Conservation (phyloP, 2,888 invertebrate genomes). For the Bedellia somnulentella region DNA sequence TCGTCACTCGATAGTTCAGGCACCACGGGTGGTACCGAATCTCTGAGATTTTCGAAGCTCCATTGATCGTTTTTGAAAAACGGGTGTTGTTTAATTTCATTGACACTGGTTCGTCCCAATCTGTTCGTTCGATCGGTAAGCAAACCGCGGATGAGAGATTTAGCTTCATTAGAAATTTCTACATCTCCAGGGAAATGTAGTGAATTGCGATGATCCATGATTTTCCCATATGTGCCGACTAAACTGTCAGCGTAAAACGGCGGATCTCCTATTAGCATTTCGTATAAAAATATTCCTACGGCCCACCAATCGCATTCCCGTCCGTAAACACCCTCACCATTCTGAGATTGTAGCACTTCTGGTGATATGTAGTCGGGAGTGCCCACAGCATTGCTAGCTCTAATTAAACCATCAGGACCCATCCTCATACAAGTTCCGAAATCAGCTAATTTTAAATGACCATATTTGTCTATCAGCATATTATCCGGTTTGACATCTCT, state of each 20-base stretch:
- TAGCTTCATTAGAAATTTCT: conserved; percentile 86
- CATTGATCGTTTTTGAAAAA: conserved; percentile 98
- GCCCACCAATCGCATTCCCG: conserved; percentile 99
- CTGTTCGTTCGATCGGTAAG: conserved; percentile 89
- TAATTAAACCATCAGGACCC: conserved; percentile 92
- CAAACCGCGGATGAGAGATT: conserved; percentile 89
- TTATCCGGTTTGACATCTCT: conserved; percentile 99
- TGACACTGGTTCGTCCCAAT: conserved; percentile 88
- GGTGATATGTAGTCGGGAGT: conserved; percentile 99
- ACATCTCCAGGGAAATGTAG: conserved; percentile 94
- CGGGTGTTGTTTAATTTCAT: conserved; percentile 91
- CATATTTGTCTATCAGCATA: conserved; percentile 93
- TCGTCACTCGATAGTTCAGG: conserved; percentile 95
- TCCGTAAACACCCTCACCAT: conserved; percentile 93
- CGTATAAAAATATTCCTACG: conserved; percentile 97
- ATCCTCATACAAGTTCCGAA: conserved; percentile 99
- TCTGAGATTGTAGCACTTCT: conserved; percentile 96
- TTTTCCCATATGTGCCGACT: conserved; percentile 97
- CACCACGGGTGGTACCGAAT: conserved; percentile 94
- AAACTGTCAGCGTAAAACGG: conserved; percentile 99
- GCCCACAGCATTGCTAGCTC: conserved; percentile 97
- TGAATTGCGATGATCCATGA: conserved; percentile 98
- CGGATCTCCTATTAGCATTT: conserved; percentile 98
- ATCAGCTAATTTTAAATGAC: conserved; percentile 98
- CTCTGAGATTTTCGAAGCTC: conserved; percentile 94